Evolutionary conservation across 2,797 vertebrate species (phyloP).

Genomic region (Chaenodraco wilsoni): DNA sequence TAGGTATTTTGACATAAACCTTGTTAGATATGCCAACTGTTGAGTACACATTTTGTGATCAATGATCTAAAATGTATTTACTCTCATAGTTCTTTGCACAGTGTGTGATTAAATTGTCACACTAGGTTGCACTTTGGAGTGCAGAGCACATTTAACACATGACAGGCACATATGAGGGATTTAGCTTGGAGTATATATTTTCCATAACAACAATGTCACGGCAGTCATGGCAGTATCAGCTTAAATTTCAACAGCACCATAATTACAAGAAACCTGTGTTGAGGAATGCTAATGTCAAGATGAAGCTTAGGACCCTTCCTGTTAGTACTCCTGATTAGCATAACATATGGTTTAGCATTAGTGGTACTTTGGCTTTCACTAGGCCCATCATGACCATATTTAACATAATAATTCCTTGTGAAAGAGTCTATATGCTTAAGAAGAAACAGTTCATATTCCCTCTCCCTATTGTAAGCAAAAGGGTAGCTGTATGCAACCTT

Average conservation of each 20-base stretch:
- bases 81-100: background rate
- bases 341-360: constrained; percentile 3
- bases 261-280: constrained; percentile 37
- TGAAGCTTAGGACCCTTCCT: constrained; percentile 11
- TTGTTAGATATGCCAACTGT: constrained; percentile 15
- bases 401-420: background rate
- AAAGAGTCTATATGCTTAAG: background rate
- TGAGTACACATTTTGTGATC: constrained; percentile 7
- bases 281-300: constrained; percentile 26
- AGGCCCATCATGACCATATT: background rate
- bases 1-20: constrained; percentile 17
- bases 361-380: constrained; percentile 10
- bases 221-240: constrained; percentile 18
- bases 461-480: background rate
- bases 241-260: constrained; percentile 33
- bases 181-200: constrained; percentile 30
- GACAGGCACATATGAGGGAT: constrained; percentile 20
- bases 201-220: constrained; percentile 2
- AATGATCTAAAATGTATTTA: constrained; percentile 15
- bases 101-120: constrained; percentile 19
- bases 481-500: background rate
- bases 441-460: background rate
- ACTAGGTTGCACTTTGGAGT: background rate
- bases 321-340: constrained; percentile 1
- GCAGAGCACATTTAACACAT: constrained; percentile 20